A percentile compares a stretch with the other conserved stretches of the same genome.
Conservation (phyloP, 2,113 vertebrate genomes). For the Brachyistius frenatus region DNA sequence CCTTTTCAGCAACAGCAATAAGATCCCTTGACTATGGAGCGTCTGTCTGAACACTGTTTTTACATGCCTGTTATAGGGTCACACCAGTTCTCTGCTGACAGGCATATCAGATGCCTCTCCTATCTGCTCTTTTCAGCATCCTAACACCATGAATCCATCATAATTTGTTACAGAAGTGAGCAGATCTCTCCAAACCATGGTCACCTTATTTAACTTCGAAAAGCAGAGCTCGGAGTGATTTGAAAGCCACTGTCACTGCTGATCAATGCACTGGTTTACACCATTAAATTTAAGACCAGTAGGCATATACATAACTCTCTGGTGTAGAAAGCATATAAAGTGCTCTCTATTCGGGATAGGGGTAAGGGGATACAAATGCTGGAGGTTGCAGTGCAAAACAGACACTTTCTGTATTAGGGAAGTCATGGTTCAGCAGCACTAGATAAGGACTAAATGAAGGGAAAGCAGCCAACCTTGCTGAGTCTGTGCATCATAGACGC, state of each 20-base stretch:
- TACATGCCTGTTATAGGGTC: slow-evolving; percentile 19
- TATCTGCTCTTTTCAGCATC: slow-evolving; percentile 53
- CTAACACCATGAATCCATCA: slow-evolving; percentile 72
- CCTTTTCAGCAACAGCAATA: slow-evolving; percentile 46
- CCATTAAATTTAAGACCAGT: slow-evolving; percentile 29
- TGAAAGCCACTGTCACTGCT: slow-evolving; percentile 57
- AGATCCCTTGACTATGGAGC: slow-evolving; percentile 12
- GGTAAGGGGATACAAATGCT: slow-evolving; percentile 13
- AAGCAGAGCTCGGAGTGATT: slow-evolving; percentile 35
- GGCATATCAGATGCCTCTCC: slow-evolving; percentile 16
- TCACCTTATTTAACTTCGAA: slow-evolving; percentile 51
- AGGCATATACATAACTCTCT: slow-evolving; percentile 3
- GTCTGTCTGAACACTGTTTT: slow-evolving; percentile 27
- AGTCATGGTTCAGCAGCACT: slow-evolving; percentile 39
- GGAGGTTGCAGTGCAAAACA: slow-evolving; percentile 37
- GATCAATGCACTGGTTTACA: slow-evolving; percentile 41
- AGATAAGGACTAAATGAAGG: slow-evolving; percentile 23
- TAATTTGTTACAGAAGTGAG: slow-evolving; percentile 55
- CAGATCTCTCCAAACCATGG: slow-evolving; percentile 27
- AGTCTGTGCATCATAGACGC: slow-evolving; percentile 94
- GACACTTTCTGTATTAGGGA: slow-evolving; percentile 34
- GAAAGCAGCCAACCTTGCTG: slow-evolving; percentile 90
- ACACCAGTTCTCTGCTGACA: slow-evolving; percentile 44
- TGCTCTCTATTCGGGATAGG: slow-evolving; percentile 36
- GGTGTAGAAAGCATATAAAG: slow-evolving; percentile 41